phyloP scores from a whole-genome alignment of 2,888 invertebrate species.

The Ptychoptera albimana region DNA sequence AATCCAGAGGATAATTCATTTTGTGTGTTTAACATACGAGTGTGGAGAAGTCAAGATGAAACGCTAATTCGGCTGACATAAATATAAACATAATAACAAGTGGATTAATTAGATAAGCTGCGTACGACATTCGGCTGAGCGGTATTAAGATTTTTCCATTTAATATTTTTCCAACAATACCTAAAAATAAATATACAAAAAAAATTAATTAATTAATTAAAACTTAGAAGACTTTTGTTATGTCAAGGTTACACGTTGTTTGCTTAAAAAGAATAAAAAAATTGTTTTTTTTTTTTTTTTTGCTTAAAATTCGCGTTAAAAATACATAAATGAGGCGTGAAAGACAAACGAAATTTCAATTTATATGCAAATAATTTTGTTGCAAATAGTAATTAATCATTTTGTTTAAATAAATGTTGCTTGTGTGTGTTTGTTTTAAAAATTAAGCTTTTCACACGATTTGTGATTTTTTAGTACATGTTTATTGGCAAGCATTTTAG shows the following conservation, averaged over 20 bases:
- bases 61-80: constrained; percentile 10
- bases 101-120: constrained; percentile 35
- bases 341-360: no score
- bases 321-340: neutral
- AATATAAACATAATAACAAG: constrained; percentile 28
- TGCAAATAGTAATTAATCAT: no score
- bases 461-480: no score
- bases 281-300: no score
- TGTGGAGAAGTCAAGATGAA: constrained; percentile 11
- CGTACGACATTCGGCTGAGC: constrained; percentile 33
- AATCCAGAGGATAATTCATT: neutral
- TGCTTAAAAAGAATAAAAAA: no score
- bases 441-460: no score
- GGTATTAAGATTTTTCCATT: constrained; percentile 12
- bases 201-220: no score
- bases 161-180: constrained; percentile 28
- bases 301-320: constrained; percentile 9
- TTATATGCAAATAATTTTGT: neutral
- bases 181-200: constrained; percentile 15
- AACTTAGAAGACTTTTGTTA: no score
- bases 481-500: no score
- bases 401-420: no score
- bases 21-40: constrained; percentile 5
- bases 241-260: no score
- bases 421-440: no score